Conservation (phyloP, 2,797 vertebrate genomes). For the Sciurus vulgaris region DNA sequence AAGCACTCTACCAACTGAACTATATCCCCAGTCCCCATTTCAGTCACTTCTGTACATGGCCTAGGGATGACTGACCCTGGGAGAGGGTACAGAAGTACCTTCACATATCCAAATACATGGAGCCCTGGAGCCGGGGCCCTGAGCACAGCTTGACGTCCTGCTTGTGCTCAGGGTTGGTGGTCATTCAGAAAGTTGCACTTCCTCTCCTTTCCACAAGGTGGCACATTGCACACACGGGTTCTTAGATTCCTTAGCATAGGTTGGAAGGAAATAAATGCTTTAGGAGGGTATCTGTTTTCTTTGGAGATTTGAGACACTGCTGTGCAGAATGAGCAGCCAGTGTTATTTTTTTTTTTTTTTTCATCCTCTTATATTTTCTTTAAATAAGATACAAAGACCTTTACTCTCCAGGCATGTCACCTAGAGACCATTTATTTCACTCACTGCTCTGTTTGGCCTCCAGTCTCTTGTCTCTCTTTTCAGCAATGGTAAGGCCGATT, state of each 20-base stretch:
- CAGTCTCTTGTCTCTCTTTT: too few species aligned
- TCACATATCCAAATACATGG: background rate
- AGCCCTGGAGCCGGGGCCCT: background rate
- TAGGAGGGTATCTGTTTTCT: background rate
- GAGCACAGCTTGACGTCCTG: too few species aligned
- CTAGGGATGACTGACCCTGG: background rate
- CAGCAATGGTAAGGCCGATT: too few species aligned
- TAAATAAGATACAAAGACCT: too few species aligned
- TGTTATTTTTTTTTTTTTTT: too few species aligned
- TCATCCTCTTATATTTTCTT: too few species aligned
- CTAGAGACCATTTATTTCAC: too few species aligned
- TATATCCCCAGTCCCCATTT: too few species aligned
- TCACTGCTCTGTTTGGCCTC: too few species aligned
- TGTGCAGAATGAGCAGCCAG: background rate
- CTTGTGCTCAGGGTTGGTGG: background rate
- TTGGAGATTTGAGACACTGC: background rate
- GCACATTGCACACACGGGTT: background rate
- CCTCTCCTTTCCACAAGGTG: slow-evolving; percentile 59
- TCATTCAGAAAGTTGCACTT: background rate
- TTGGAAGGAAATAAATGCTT: background rate
- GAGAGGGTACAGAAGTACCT: background rate
- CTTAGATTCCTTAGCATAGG: background rate
- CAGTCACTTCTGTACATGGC: background rate
- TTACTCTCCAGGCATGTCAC: too few species aligned
- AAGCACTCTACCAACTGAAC: too few species aligned